Evolutionary conservation across 1,140 invertebrate species (phyloP).

Genomic region (Drosophila hydei): DNA sequence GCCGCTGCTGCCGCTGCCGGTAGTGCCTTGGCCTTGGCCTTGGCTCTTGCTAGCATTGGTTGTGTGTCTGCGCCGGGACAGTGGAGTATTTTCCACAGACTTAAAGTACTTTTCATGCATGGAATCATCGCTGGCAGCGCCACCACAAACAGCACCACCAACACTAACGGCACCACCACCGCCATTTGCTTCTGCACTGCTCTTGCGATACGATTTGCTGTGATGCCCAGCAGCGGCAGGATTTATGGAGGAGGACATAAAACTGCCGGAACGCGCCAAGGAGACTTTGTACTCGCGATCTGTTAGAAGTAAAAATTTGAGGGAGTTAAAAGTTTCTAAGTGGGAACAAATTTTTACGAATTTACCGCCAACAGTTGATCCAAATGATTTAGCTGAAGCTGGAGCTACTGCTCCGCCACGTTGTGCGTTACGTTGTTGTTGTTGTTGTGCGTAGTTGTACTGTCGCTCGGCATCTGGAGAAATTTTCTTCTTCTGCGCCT

Average conservation of each 20-base stretch:
- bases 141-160: conserved; percentile 75
- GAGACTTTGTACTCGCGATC: conserved; percentile 83
- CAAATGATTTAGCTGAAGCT: conserved; percentile 54
- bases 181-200: conserved; percentile 83
- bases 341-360: not conserved
- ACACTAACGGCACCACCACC: conserved; percentile 72
- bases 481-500: conserved; percentile 78
- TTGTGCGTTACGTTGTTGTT: conserved; percentile 61
- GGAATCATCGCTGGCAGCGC: conserved; percentile 88
- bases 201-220: conserved; percentile 78
- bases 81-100: conserved; percentile 86
- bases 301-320: conserved; percentile 9
- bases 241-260: conserved; percentile 87
- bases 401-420: conserved; percentile 36
- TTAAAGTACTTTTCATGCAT: conserved; percentile 93
- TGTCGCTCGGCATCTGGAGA: conserved; percentile 67
- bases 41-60: conserved; percentile 63
- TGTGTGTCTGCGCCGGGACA: conserved; percentile 85
- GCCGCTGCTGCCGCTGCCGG: conserved; percentile 70
- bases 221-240: conserved; percentile 83
- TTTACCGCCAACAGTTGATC: conserved; percentile 44
- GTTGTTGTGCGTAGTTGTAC: conserved; percentile 69
- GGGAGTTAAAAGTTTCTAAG: not conserved
- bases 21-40: conserved; percentile 67
- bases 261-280: conserved; percentile 89